Base-by-base conservation (phyloP, 1,140 invertebrate species). In the Heliconius himera region DNA sequence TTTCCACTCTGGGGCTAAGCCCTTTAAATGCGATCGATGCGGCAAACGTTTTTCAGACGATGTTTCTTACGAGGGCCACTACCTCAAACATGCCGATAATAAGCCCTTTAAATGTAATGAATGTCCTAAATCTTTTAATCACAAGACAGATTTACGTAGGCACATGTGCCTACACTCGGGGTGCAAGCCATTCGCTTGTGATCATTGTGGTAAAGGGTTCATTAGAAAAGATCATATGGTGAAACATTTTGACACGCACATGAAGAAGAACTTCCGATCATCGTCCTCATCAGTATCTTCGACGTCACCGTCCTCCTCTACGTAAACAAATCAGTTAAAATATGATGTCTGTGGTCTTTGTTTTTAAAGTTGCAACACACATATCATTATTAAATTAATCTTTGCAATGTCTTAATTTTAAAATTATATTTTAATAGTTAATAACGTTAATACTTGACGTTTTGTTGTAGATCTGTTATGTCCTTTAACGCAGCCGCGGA, bases 201-300 rank as follows among this genome's bases (percentile, higher is more conserved):
- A 96, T 76, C 96, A 96, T 51, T 99, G 98, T 89, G 96, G 96
- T 70, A 99, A 99, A 93, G 97, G 98, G 33, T 99, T 99, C 93
- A 98, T 98, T 82, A 96, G 98, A 74, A 98, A 98, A 91, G 98
- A 99, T 92, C 98, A 99, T 92, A 98, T 99, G 97, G 96, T 98
- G 78, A 99, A 99, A 93, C 98, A 99, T 93, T 95, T 96, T 76
- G 97, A 98, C 76, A 99, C 98, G 33, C 98, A 99, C 92, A 90
- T 90, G 82, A 95, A 93, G 86, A 95, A 94, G 82, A 93, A 89
- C 78, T 82, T 90, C 76, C 89, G 91, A 22, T 87, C 92, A 13
- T 84, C 87, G 33, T 80, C 87, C 46, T 84, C 85, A 29, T 81
- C 84, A 41, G 76, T 87, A 66, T 86, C 88, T 71, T 85, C 87